These are phyloP conservation scores for Semicossyphus pulcher DNA, from an alignment of 2,113 vertebrate genomes.

Conservation along the genomic window DNA sequence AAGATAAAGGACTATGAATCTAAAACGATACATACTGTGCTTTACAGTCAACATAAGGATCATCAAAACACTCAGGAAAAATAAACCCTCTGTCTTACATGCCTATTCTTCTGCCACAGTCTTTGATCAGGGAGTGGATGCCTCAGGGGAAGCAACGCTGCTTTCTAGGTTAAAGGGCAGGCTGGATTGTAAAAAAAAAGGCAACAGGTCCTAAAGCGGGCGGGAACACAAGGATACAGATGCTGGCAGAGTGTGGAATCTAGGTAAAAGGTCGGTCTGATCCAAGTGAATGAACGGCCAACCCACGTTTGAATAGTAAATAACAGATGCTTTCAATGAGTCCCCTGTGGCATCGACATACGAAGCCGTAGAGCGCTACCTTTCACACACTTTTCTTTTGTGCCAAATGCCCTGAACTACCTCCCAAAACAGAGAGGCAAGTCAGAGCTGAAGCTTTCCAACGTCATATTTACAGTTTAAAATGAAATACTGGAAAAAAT, in stretches of 20 bases:
- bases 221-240: constrained; percentile 37
- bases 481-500: too few species aligned
- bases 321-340: constrained; percentile 60
- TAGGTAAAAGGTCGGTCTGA: constrained; percentile 74
- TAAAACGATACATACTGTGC: not conserved
- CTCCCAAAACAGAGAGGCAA: not conserved
- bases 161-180: constrained; percentile 76
- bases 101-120: not conserved
- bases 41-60: too few species aligned
- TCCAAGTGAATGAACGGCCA: constrained; percentile 44
- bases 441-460: not conserved
- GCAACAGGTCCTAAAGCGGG: constrained; percentile 11
- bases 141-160: constrained; percentile 2
- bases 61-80: not conserved
- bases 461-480: not conserved
- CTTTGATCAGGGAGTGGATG: constrained; percentile 32
- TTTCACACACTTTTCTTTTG: constrained; percentile 66
- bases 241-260: constrained; percentile 49
- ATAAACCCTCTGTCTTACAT: constrained; percentile 11
- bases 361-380: constrained; percentile 14
- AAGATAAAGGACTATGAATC: too few species aligned
- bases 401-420: constrained; percentile 1
- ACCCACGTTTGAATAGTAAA: constrained; percentile 47
- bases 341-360: constrained; percentile 45
- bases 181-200: constrained; percentile 21